Conservation (phyloP, 2,797 vertebrate species). For the Scleropages formosus region DNA sequence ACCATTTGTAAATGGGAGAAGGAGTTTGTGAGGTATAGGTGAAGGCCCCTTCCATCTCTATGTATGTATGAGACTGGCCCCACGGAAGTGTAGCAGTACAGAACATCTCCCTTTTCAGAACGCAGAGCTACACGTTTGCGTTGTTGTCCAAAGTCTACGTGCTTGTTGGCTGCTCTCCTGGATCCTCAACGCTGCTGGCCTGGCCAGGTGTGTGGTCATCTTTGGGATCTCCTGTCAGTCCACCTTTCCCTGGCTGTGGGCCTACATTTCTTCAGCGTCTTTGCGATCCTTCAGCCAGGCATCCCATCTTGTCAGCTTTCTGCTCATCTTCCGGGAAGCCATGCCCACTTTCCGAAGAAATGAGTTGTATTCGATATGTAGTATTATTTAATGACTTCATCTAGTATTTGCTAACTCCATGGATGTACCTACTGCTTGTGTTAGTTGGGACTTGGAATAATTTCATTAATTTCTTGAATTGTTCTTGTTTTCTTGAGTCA, state of each 20-base stretch:
- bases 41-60: background rate
- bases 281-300: no score
- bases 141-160: no score
- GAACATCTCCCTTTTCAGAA: no score
- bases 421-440: constrained; percentile 38
- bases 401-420: constrained; percentile 51
- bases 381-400: constrained; percentile 43
- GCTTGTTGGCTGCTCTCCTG: no score
- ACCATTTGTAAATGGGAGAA: background rate
- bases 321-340: background rate
- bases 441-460: constrained; percentile 44
- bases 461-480: constrained; percentile 46
- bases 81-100: no score
- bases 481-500: constrained; percentile 52
- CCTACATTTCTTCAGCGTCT: no score
- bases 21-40: background rate
- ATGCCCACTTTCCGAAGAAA: constrained; percentile 7
- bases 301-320: background rate
- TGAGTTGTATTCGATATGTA: constrained; percentile 9
- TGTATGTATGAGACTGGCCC: constrained; percentile 9
- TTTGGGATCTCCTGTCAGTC: background rate
- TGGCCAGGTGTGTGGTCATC: background rate
- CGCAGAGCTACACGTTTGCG: no score
- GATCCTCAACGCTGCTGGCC: no score
- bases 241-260: background rate